Percentiles rank a stretch among this genome's conserved stretches.
Conservation (phyloP, 2,888 invertebrate species). For the Drosophila subquinaria region DNA sequence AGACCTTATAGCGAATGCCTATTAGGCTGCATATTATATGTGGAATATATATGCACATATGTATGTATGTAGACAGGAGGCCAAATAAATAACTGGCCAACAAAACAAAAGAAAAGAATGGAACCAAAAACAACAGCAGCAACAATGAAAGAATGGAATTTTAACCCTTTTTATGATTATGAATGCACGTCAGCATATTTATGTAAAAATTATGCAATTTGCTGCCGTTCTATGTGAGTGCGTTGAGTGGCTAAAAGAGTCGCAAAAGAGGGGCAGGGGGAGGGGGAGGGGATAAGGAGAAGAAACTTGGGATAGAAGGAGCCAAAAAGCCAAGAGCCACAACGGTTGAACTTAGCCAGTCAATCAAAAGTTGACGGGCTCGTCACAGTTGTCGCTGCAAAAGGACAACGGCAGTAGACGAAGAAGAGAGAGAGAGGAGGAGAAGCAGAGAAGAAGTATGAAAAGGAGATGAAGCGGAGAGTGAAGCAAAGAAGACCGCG, state of each 20-base stretch:
- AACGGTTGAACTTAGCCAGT: conserved; percentile 79
- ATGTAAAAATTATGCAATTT: conserved; percentile 82
- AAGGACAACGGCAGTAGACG: conserved; percentile 57
- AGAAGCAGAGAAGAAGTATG: neutral
- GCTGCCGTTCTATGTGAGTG: conserved; percentile 80
- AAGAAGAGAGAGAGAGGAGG: neutral
- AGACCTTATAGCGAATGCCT: conserved; percentile 66
- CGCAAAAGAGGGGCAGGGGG: neutral
- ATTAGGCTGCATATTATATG: conserved; percentile 79
- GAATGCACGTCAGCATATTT: conserved; percentile 82
- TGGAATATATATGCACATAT: conserved; percentile 24
- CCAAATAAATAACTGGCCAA: conserved; percentile 77
- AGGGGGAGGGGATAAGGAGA: neutral
- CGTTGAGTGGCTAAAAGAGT: conserved; percentile 35
- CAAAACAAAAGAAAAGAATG: conserved; percentile 32
- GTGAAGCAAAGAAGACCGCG: conserved; percentile 14
- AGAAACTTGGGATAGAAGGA: conserved; percentile 29
- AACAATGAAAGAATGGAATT: conserved; percentile 50
- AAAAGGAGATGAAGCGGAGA: conserved; percentile 6
- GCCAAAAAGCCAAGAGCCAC: conserved; percentile 46
- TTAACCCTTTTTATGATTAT: conserved; percentile 80
- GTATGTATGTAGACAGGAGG: conserved; percentile 52
- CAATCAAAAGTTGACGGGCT: conserved; percentile 79
- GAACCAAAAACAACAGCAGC: conserved; percentile 23
- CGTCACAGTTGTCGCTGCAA: conserved; percentile 77